phyloP scores from a whole-genome alignment of 2,888 invertebrate genomes.

The Furcula furcula region DNA sequence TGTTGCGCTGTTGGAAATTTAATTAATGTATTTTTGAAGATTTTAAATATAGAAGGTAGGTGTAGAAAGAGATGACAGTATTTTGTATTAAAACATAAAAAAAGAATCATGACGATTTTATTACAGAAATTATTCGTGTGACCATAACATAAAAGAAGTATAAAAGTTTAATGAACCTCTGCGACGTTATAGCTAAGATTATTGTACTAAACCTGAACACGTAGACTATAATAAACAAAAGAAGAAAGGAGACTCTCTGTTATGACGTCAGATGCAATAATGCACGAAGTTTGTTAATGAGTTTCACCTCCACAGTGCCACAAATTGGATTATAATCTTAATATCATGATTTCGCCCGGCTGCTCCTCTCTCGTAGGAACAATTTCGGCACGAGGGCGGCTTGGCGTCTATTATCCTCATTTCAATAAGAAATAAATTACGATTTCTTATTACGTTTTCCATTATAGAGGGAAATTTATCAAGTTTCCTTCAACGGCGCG shows the following conservation, averaged over 20 bases:
- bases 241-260: slow-evolving; percentile 41
- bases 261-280: slow-evolving; percentile 70
- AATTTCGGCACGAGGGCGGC: slow-evolving; percentile 62
- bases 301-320: slow-evolving; percentile 65
- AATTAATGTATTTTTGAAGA: too few species aligned
- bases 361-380: slow-evolving; percentile 56
- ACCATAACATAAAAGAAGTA: too few species aligned
- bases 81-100: too few species aligned
- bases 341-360: slow-evolving; percentile 65
- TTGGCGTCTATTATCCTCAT: slow-evolving; percentile 75
- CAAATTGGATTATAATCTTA: slow-evolving; percentile 80
- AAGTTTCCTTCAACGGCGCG: slow-evolving; percentile 66
- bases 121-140: too few species aligned
- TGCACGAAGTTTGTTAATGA: slow-evolving; percentile 73
- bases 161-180: too few species aligned
- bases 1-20: too few species aligned
- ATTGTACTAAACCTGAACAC: too few species aligned
- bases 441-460: slow-evolving; percentile 79
- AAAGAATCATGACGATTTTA: too few species aligned
- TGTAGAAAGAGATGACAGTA: too few species aligned
- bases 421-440: slow-evolving; percentile 81
- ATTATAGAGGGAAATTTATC: slow-evolving; percentile 72
- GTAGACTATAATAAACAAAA: neutral
- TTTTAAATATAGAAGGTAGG: too few species aligned
- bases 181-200: too few species aligned